A percentile compares a stretch with the other conserved stretches of the same genome.
Conservation (phyloP, 1,140 invertebrate genomes). For the Bombus superbus region DNA sequence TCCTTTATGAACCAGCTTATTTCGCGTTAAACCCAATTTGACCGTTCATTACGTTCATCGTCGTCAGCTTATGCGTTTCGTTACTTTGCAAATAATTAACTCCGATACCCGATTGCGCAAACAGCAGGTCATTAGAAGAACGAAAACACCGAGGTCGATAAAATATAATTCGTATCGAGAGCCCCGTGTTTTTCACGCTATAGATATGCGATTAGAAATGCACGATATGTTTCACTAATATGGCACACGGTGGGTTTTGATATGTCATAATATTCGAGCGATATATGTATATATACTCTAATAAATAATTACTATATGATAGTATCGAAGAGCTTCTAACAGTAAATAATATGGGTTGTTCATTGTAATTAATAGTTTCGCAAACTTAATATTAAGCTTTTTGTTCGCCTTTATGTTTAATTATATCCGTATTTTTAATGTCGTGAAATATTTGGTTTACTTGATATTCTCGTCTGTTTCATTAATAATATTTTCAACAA, state of each 20-base stretch:
- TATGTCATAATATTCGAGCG: neutral
- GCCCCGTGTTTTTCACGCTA: neutral
- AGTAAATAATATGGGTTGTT: neutral
- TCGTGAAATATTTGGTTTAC: neutral
- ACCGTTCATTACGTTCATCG: constrained; percentile 1
- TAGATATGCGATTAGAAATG: constrained; percentile 6
- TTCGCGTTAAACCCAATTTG: constrained; percentile 18
- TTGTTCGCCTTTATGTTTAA: too few species aligned
- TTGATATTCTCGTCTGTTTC: neutral
- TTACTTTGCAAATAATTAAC: constrained; percentile 35
- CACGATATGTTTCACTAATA: constrained; percentile 6
- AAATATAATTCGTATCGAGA: neutral
- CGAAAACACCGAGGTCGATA: neutral
- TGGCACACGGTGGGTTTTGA: neutral
- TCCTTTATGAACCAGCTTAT: constrained; percentile 9
- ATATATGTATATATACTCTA: neutral
- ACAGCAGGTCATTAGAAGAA: neutral
- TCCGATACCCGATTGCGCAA: neutral
- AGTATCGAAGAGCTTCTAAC: neutral
- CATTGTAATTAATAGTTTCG: neutral
- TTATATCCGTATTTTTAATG: neutral
- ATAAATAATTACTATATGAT: neutral
- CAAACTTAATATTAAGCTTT: neutral
- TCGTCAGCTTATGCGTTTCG: neutral
- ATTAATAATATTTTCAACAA: neutral